Evolutionary conservation across 2,797 vertebrate genomes (phyloP).

Genomic region (Esox masquinongy): DNA sequence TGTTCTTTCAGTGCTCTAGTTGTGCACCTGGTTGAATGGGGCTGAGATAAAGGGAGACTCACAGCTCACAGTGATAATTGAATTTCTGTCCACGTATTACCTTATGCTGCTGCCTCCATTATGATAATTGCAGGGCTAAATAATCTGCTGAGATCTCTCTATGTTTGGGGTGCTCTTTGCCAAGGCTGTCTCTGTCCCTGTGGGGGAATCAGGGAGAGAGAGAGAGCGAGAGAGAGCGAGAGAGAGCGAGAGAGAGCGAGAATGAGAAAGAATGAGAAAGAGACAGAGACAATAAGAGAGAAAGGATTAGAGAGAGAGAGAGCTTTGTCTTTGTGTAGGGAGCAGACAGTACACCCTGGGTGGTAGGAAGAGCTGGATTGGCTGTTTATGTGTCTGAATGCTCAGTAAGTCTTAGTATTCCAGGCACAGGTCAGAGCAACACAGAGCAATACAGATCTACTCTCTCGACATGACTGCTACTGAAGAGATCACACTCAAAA

Average conservation of each 20-base stretch:
- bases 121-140: slow-evolving; percentile 79
- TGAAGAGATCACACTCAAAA: slow-evolving; percentile 46
- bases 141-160: slow-evolving; percentile 69
- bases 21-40: background rate
- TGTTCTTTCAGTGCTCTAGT: background rate
- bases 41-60: slow-evolving; percentile 38
- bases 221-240: no score
- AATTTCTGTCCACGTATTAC: slow-evolving; percentile 64
- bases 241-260: no score
- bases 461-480: slow-evolving; percentile 50
- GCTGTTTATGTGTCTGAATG: slow-evolving; percentile 48
- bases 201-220: slow-evolving; percentile 58
- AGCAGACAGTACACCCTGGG: slow-evolving; percentile 59
- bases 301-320: no score
- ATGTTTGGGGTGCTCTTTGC: slow-evolving; percentile 58
- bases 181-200: slow-evolving; percentile 64
- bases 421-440: slow-evolving; percentile 57
- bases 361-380: slow-evolving; percentile 21
- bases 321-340: background rate
- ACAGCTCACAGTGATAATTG: slow-evolving; percentile 63
- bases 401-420: slow-evolving; percentile 69
- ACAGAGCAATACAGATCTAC: slow-evolving; percentile 63
- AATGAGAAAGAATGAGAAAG: no score
- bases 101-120: slow-evolving; percentile 75
- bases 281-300: no score